Evolutionary conservation across 2,797 vertebrate species (phyloP).

Genomic region (Microcaecilia unicolor): DNA sequence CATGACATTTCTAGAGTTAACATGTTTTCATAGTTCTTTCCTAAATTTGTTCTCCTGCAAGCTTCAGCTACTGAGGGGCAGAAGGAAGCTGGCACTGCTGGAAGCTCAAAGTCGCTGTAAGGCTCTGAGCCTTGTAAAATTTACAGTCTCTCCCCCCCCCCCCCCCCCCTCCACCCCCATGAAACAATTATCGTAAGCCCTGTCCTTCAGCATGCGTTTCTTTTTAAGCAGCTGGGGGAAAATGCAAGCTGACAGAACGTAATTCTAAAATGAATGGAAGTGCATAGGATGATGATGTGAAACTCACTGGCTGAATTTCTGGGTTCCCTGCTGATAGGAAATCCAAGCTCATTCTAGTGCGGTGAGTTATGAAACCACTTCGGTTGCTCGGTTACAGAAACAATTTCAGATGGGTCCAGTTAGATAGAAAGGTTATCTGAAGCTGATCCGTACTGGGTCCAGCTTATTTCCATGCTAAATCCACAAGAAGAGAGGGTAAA

Average conservation of each 20-base stretch:
- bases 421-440: conserved; percentile 1
- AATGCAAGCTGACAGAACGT: neutral
- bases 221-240: neutral
- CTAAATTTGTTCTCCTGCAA: no score
- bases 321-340: neutral
- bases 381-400: neutral
- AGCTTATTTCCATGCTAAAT: conserved; percentile 2
- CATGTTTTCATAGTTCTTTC: no score
- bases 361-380: neutral
- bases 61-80: no score
- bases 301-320: fast-evolving
- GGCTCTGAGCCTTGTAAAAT: no score
- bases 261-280: neutral
- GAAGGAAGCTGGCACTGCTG: no score
- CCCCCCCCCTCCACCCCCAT: no score
- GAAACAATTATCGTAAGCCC: no score
- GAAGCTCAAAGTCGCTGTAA: no score
- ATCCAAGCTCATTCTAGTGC: neutral
- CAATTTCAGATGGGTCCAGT: neutral
- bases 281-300: no score
- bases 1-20: no score
- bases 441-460: neutral
- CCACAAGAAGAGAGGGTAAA: conserved; percentile 32
- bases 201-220: neutral
- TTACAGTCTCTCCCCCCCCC: no score